Evolutionary conservation across 37 sponge, comb jelly and placozoan species (phyloP).

Genomic region (Diacarnus erythraeanus): DNA sequence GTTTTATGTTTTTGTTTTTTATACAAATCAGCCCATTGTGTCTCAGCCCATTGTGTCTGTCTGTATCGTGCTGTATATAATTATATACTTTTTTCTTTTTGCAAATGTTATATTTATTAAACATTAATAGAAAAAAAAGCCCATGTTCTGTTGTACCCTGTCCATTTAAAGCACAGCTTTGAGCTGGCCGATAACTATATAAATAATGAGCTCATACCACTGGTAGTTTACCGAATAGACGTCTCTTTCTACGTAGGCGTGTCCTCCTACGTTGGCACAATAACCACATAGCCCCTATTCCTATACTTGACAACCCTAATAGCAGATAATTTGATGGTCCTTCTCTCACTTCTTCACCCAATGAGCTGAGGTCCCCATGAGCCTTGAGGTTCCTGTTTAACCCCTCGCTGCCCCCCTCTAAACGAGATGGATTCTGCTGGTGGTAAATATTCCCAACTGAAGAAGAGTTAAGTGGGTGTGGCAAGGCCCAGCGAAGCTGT

Average conservation of each 20-base stretch:
- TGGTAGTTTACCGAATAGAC: constrained; percentile 21
- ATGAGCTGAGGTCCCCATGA: background rate
- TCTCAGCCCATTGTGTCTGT: no score
- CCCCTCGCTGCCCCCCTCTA: constrained; percentile 9
- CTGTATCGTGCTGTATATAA: no score
- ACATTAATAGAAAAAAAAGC: no score
- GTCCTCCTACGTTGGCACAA: constrained; percentile 15
- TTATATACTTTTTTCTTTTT: no score
- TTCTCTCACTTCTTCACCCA: background rate
- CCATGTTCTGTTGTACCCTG: no score
- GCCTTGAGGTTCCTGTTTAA: background rate
- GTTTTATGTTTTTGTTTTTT: no score
- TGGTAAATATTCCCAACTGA: background rate
- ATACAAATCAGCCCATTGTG: no score
- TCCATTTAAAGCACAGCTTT: background rate
- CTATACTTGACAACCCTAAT: background rate
- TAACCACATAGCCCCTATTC: constrained; percentile 32
- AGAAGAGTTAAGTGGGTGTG: constrained; percentile 74
- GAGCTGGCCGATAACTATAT: background rate
- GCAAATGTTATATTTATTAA: no score
- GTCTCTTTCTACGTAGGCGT: constrained; percentile 7
- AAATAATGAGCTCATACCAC: constrained; percentile 19
- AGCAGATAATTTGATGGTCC: constrained; percentile 2
- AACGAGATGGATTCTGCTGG: background rate
- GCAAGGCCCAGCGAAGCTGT: constrained; percentile 62